Conservation (phyloP, 2,113 vertebrate species). For the Ageneiosus marmoratus region DNA sequence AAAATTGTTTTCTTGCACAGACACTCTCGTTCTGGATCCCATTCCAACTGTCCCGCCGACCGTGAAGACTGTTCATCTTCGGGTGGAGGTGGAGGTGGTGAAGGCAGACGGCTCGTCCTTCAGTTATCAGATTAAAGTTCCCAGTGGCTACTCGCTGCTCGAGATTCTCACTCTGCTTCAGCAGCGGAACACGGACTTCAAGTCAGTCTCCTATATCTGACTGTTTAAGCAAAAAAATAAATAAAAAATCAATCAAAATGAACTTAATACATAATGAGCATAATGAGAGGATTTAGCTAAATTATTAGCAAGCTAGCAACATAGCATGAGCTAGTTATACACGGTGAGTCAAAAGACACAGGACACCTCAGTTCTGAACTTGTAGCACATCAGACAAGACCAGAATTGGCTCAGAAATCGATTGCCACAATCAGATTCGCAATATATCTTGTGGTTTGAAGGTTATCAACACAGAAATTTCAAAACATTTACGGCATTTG, state of each 20-base stretch:
- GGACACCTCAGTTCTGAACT: too few species aligned
- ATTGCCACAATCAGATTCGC: too few species aligned
- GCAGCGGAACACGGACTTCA: conserved; percentile 65
- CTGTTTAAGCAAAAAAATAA: not conserved
- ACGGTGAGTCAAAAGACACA: too few species aligned
- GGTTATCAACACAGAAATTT: too few species aligned
- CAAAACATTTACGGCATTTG: too few species aligned
- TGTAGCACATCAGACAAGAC: too few species aligned
- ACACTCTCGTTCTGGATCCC: conserved; percentile 64
- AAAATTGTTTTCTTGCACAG: conserved; percentile 60
- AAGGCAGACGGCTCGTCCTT: not conserved
- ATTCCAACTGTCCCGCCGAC: not conserved
- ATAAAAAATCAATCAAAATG: not conserved
- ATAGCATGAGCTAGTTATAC: not conserved
- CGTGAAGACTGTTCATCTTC: conserved; percentile 57
- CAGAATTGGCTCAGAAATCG: too few species aligned
- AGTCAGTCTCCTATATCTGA: conserved; percentile 70
- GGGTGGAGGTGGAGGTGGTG: conserved; percentile 78
- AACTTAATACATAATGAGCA: not conserved
- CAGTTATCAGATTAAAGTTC: conserved; percentile 58
- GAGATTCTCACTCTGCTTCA: conserved; percentile 70
- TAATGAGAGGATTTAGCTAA: not conserved
- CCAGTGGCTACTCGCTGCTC: conserved; percentile 71
- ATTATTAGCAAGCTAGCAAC: not conserved
- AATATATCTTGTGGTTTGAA: too few species aligned